These are phyloP conservation scores for Colaptes auratus DNA, from an alignment of 2,113 vertebrate species.

Conservation along the genomic window DNA sequence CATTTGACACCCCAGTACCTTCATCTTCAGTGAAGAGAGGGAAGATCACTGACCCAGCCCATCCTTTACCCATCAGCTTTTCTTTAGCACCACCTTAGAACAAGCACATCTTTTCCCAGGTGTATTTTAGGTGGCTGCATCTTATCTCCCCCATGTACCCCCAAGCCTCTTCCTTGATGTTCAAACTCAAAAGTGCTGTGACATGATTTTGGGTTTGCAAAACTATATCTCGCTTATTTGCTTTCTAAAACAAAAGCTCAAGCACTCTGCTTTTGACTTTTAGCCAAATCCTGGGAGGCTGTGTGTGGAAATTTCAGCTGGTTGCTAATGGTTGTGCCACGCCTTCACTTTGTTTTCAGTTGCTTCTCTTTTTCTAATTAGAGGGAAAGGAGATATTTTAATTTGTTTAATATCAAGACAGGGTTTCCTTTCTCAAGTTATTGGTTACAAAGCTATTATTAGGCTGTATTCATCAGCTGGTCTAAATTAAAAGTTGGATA, in stretches of 20 bases:
- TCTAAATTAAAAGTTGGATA: constrained; percentile 50
- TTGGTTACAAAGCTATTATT: constrained; percentile 66
- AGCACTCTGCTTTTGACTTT: background rate
- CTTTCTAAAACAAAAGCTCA: background rate
- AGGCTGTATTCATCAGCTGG: constrained; percentile 35
- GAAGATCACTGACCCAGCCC: background rate
- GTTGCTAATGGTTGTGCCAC: background rate
- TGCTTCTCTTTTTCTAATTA: background rate
- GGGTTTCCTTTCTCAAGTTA: constrained; percentile 5
- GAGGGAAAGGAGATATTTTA: background rate
- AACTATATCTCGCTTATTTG: background rate
- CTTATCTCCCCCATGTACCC: accelerated
- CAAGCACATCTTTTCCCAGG: background rate
- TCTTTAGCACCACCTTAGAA: background rate
- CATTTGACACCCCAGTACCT: no score
- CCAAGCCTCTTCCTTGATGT: background rate
- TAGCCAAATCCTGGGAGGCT: background rate
- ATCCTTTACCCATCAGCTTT: background rate
- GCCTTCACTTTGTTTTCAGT: background rate
- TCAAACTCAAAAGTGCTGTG: background rate
- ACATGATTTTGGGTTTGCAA: background rate
- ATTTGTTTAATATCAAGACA: constrained; percentile 12
- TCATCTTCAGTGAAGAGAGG: background rate
- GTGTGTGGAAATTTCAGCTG: accelerated
- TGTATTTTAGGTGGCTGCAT: background rate